These are phyloP conservation scores for Drosophila cardini DNA, from an alignment of 1,140 invertebrate genomes.

Conservation along the genomic window DNA sequence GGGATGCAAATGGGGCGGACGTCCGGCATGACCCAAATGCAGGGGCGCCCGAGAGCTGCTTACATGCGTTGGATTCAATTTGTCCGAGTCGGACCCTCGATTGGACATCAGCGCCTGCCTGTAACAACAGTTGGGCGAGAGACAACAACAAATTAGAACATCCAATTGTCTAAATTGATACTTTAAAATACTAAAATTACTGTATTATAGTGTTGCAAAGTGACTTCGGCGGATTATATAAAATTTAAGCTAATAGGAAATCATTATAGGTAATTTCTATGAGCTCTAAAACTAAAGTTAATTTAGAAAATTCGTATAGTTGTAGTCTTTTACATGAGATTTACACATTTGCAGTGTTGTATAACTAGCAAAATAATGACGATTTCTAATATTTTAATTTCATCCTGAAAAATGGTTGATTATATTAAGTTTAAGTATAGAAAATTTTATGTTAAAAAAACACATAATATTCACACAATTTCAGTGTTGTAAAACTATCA, in stretches of 20 bases:
- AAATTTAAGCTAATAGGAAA: too few species aligned
- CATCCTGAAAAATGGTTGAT: too few species aligned
- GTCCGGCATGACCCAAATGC: slow-evolving; percentile 83
- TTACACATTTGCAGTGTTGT: too few species aligned
- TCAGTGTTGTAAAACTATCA: too few species aligned
- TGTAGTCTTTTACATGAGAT: not conserved
- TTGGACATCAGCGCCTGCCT: slow-evolving; percentile 94
- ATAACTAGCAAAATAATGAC: too few species aligned
- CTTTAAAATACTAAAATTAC: not conserved
- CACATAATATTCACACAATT: too few species aligned
- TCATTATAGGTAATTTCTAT: too few species aligned
- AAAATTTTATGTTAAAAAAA: too few species aligned
- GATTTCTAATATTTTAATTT: too few species aligned
- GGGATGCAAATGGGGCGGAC: slow-evolving; percentile 78
- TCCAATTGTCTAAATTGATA: slow-evolving; percentile 61
- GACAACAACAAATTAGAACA: slow-evolving; percentile 81
- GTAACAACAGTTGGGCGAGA: slow-evolving; percentile 85
- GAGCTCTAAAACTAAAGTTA: not conserved
- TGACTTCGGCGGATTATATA: too few species aligned
- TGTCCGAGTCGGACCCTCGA: slow-evolving; percentile 86
- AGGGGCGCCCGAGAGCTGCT: slow-evolving; percentile 85
- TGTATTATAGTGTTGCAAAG: not conserved
- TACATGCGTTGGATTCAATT: slow-evolving; percentile 84
- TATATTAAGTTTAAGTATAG: too few species aligned
- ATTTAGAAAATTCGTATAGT: too few species aligned